A percentile compares a stretch with the other conserved stretches of the same genome.
phyloP scores from a whole-genome alignment of 2,113 vertebrate species.

The Rhea pennata region DNA sequence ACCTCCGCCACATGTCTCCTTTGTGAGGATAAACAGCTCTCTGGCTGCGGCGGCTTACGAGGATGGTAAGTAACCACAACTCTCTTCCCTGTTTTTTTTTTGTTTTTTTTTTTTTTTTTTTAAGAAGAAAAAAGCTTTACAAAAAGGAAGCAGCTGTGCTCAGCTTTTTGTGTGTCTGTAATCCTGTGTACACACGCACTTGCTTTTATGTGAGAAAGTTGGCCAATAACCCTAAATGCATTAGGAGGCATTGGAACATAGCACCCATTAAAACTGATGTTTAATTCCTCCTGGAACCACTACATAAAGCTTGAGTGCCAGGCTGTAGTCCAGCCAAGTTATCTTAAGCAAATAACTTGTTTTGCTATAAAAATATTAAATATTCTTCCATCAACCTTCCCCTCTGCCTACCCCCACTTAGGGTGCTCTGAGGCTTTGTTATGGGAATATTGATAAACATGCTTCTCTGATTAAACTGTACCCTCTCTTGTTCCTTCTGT shows the following conservation, averaged over 20 bases:
- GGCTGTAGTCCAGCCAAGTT: slow-evolving; percentile 71
- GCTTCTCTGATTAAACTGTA: neutral
- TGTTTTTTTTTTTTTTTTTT: neutral
- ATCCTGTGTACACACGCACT: slow-evolving; percentile 61
- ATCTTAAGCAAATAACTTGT: slow-evolving; percentile 82
- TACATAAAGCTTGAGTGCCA: slow-evolving; percentile 70
- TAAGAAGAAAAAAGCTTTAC: slow-evolving; percentile 53
- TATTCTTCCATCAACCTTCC: slow-evolving; percentile 68
- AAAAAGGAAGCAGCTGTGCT: slow-evolving; percentile 82
- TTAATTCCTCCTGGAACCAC: slow-evolving; percentile 80
- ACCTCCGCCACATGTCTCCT: slow-evolving; percentile 82
- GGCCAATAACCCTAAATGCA: slow-evolving; percentile 76
- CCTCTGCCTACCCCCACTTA: slow-evolving; percentile 60
- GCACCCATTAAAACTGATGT: slow-evolving; percentile 78
- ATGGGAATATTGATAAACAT: slow-evolving; percentile 40
- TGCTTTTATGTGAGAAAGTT: slow-evolving; percentile 79
- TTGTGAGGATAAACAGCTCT: slow-evolving; percentile 87
- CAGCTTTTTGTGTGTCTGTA: slow-evolving; percentile 66
- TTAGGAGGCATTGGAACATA: slow-evolving; percentile 79
- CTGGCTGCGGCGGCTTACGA: slow-evolving; percentile 91
- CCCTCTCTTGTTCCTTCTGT: neutral
- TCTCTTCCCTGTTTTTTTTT: slow-evolving; percentile 49
- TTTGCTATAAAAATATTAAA: slow-evolving; percentile 80
- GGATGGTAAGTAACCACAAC: slow-evolving; percentile 84
- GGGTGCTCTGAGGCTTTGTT: slow-evolving; percentile 32